Conservation (phyloP, 2,888 invertebrate species). For the Diabrotica balteata region DNA sequence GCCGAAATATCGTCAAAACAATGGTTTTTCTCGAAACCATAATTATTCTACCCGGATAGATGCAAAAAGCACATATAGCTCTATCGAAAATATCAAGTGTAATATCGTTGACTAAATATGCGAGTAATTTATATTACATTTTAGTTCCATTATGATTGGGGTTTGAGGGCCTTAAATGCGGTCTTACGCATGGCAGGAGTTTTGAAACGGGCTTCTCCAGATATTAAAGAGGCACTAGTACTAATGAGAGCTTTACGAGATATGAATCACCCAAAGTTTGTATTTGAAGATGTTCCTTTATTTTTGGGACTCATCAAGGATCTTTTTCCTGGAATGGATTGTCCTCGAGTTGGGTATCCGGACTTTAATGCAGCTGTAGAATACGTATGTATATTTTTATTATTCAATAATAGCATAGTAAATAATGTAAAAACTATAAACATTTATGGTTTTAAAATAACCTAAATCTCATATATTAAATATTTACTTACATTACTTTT, state of each 20-base stretch:
- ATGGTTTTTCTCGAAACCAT: too few species aligned
- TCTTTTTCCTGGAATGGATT: conserved; percentile 89
- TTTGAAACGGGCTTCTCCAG: conserved; percentile 78
- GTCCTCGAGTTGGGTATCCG: conserved; percentile 86
- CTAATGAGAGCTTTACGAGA: conserved; percentile 90
- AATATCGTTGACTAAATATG: too few species aligned
- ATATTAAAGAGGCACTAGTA: conserved; percentile 84
- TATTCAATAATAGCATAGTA: too few species aligned
- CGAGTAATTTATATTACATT: not conserved
- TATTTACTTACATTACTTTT: too few species aligned
- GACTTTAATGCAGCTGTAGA: conserved; percentile 84
- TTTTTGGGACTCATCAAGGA: conserved; percentile 89
- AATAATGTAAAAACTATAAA: too few species aligned
- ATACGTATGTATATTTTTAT: conserved; percentile 44
- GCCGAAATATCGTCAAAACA: too few species aligned
- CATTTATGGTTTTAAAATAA: too few species aligned
- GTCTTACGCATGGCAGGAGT: conserved; percentile 92
- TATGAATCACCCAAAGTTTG: conserved; percentile 93
- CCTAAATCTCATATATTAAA: too few species aligned
- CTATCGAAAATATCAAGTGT: too few species aligned
- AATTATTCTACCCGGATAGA: too few species aligned
- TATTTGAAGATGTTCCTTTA: conserved; percentile 88
- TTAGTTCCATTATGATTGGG: conserved; percentile 89
- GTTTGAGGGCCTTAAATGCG: conserved; percentile 87
- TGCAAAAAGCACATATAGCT: too few species aligned